These are phyloP conservation scores for Sinohyriopsis cumingii DNA, from an alignment of 2,888 invertebrate genomes.

Conservation along the genomic window DNA sequence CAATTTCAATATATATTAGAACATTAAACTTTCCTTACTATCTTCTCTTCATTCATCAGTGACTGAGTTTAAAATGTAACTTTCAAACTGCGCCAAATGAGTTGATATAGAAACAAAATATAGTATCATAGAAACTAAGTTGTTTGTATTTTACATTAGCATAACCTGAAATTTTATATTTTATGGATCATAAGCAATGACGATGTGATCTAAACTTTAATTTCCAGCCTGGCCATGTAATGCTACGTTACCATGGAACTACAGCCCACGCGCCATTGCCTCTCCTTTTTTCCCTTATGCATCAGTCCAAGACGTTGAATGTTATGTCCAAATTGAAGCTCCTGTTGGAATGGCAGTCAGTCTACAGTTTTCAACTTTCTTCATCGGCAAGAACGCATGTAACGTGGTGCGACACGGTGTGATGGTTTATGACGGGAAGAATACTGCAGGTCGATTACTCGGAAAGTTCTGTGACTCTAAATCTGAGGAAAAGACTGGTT, in stretches of 20 bases:
- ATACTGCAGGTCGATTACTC: conserved; percentile 7
- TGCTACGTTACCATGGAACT: conserved; percentile 40
- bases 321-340: conserved; percentile 35
- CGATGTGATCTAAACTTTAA: not conserved
- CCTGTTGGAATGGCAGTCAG: conserved; percentile 32
- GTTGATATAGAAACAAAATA: too few species aligned
- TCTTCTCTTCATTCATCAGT: too few species aligned
- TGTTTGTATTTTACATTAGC: too few species aligned
- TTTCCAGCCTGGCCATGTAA: conserved; percentile 46
- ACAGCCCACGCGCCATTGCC: conserved; percentile 38
- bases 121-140: too few species aligned
- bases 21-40: not conserved
- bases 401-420: conserved; percentile 18
- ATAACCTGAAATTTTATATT: not conserved
- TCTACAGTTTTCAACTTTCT: conserved; percentile 36
- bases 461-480: conserved; percentile 29
- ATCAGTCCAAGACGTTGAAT: conserved; percentile 34
- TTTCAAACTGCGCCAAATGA: too few species aligned
- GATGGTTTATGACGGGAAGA: conserved; percentile 26
- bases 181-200: not conserved
- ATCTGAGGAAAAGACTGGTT: conserved; percentile 14
- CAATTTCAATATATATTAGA: not conserved
- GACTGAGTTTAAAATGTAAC: too few species aligned
- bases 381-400: conserved; percentile 27
- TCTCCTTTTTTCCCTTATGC: conserved; percentile 42